Base-by-base conservation (phyloP, 2,888 invertebrate species). In the Dynastes maya region DNA sequence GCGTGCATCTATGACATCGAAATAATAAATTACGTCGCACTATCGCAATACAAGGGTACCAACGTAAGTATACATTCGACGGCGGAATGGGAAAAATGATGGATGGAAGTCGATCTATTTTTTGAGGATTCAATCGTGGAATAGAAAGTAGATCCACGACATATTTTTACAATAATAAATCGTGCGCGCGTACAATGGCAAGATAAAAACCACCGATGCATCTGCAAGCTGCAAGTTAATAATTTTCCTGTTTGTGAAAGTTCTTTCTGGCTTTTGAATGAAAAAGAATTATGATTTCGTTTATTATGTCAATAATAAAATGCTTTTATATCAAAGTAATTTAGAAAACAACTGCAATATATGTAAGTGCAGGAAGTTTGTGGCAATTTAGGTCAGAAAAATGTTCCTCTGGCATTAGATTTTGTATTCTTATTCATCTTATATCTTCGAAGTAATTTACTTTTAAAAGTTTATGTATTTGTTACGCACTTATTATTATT, bases 111-210 rank as follows among this genome's bases (percentile, higher is more conserved):
- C 68, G 68, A 68, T 68, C 49, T 45, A 68, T 68, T 68, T 68
- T 68, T 68, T 68, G 68, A 68, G 51, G 40, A 40, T 29, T 68
- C 68, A 68, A 68, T 68, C 68, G 68, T 29, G 68, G 68, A 68
- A 68, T 68, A 51, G 51, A 68, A 51, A 68, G 51, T 49, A 67
- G 68, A 32, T 63, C 63, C 32, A 11, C 13, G 63, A 63, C 63
- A 63, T 63, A 63, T 63, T 63, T 63, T 63, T 32, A 13, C 32
- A 63, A 63, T 63, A 63, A 63, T 63, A 63, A 63, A 63, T 63
- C 63, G 29, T 63, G 11, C 29, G 32, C 29, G 2, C 45, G 45
- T 63, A 63, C 29, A 29, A 32, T 63, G 63, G 29, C 9, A 29
- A 29, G 27, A 63, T n/a, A 63, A 32, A 63, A 63, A 22, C 2